phyloP scores from a whole-genome alignment of 2,113 vertebrate genomes.

The Carettochelys insculpta region DNA sequence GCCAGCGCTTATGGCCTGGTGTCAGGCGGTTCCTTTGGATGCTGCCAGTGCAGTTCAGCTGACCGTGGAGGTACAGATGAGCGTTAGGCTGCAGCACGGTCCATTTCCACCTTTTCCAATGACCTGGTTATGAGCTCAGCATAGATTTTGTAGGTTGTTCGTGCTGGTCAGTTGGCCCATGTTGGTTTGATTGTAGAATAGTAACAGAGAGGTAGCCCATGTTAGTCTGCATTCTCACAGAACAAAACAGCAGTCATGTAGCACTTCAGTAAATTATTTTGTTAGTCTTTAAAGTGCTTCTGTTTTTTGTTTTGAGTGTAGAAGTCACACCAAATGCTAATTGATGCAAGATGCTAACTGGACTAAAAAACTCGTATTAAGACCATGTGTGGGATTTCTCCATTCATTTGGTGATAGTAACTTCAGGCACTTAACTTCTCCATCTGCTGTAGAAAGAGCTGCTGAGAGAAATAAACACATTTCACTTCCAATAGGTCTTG shows the following conservation, averaged over 20 bases:
- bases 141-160: not conserved
- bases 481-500: not conserved
- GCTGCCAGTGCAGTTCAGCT: not conserved
- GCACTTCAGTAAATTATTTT: too few relatives aligned
- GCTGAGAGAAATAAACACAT: not conserved
- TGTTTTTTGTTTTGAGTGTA: too few relatives aligned
- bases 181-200: not conserved
- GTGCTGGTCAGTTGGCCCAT: not conserved
- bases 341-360: not conserved
- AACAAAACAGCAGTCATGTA: too few relatives aligned
- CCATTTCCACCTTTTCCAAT: not conserved
- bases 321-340: accelerated
- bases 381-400: not conserved
- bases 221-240: too few relatives aligned
- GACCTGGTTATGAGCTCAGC: not conserved
- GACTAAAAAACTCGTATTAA: accelerated
- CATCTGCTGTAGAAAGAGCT: not conserved
- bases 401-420: not conserved
- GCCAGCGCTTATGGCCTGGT: not conserved
- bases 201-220: too few relatives aligned
- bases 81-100: too few relatives aligned
- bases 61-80: too few relatives aligned
- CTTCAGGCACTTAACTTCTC: not conserved
- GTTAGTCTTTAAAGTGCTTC: too few relatives aligned
- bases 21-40: not conserved